Evolutionary conservation across 2,797 vertebrate genomes (phyloP), one percentile per base, ranked within the genome.

Genomic region (Sebastes elongatus): DNA sequence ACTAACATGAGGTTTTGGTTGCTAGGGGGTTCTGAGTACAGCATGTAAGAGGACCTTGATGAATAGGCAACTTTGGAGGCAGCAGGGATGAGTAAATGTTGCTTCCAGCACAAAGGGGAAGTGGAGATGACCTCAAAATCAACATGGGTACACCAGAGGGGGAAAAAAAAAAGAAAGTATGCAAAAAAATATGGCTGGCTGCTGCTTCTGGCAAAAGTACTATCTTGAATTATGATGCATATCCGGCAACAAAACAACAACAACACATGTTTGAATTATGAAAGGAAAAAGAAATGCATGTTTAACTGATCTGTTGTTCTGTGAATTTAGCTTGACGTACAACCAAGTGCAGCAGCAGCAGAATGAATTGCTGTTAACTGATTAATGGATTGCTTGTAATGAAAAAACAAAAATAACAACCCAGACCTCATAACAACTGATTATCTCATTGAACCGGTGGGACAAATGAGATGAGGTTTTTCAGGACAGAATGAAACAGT

Each of bases 41-140:
- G 42, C 22, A 2, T 53, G 38, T 1, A 1, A 33, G 10, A 49
- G 10, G 80, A 59, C 42, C 61, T 2, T 59, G 69, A 74, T 78
- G 81, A 79, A 74, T 28, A 62, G 80, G 70, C 69, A 78, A 67
- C 59, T 72, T 72, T 64, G 61, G 35, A 71, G 33, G 52, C 64
- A 77, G 74, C 64, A n/a, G 61, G 28, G 60, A 73, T 71, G 80
- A 86, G 32, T 71, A 78, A 62, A 74, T 32, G 49, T 61, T 33
- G 74, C 76, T 71, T 65, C 53, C 67, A 76, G 74, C 73, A 30
- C 65, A 32, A 25, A 61, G 33, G 13, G 23, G 32, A 23, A 23
- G 14, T 49, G 25, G 20, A 74, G 57, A 72, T 60, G 69, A 86
- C 75, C 80, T 78, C 61, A 49, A 76, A 80, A 79, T 65, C 63